Evolutionary conservation across 2,113 vertebrate species (phyloP).

Genomic region (Phyllostomus discolor): DNA sequence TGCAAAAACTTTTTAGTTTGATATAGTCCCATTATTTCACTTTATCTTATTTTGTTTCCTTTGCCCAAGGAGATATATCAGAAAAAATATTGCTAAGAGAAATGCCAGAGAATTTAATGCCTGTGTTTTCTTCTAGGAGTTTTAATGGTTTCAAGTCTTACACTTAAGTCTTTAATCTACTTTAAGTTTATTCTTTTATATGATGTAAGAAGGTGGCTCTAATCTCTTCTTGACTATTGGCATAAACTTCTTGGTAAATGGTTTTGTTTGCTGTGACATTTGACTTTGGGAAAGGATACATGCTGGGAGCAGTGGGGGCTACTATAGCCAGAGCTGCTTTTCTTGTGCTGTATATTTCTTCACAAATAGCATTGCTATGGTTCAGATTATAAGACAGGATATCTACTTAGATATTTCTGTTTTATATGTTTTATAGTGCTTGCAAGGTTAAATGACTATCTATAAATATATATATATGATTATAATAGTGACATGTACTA

Average conservation of each 20-base stretch:
- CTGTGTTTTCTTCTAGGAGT: background rate
- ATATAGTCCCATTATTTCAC: background rate
- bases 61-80: background rate
- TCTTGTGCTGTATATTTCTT: background rate
- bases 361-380: background rate
- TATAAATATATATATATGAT: background rate
- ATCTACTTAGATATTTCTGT: background rate
- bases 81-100: background rate
- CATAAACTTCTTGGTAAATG: background rate
- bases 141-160: background rate
- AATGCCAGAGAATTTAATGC: background rate
- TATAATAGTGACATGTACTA: background rate
- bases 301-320: background rate
- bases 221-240: constrained; percentile 18
- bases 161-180: background rate
- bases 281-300: background rate
- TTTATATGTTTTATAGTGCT: background rate
- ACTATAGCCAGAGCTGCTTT: background rate
- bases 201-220: background rate
- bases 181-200: background rate
- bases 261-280: constrained; percentile 44
- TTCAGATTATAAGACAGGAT: background rate
- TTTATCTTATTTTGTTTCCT: background rate
- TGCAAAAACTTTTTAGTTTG: background rate
- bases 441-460: background rate